Percentiles rank a stretch among this genome's conserved stretches.
Evolutionary conservation across 1,140 invertebrate species (phyloP).

Genomic region (Dinoponera quadriceps): DNA sequence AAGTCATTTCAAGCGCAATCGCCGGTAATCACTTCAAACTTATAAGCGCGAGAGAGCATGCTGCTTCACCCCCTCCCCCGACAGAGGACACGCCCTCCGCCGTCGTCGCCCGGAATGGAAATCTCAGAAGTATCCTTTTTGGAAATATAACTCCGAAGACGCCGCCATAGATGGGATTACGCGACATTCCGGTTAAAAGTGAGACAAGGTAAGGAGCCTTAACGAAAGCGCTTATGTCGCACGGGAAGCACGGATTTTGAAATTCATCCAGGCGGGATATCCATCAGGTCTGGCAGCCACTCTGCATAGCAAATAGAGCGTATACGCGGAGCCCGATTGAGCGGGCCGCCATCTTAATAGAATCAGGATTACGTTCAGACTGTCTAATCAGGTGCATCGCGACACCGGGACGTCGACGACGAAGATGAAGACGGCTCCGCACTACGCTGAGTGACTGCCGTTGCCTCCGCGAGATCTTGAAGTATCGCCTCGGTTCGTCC

Average conservation of each 20-base stretch:
- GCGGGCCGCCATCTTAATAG: slow-evolving; percentile 73
- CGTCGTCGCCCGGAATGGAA: neutral
- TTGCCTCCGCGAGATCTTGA: slow-evolving; percentile 29
- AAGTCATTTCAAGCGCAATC: slow-evolving; percentile 46
- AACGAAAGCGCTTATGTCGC: slow-evolving; percentile 61
- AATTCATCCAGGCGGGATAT: slow-evolving; percentile 61
- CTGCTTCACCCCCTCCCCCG: neutral
- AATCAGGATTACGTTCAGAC: slow-evolving; percentile 73
- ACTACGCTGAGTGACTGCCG: slow-evolving; percentile 3
- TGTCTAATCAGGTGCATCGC: slow-evolving; percentile 43
- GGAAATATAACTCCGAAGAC: neutral
- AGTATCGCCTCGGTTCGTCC: slow-evolving; percentile 2
- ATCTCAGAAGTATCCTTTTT: neutral
- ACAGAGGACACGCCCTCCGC: neutral
- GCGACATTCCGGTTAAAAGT: slow-evolving; percentile 21
- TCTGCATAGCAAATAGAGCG: slow-evolving; percentile 70
- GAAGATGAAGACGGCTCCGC: neutral
- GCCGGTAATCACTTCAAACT: neutral
- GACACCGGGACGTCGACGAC: neutral
- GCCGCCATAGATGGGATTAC: neutral
- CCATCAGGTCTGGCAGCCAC: slow-evolving; percentile 61
- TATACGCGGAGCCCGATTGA: slow-evolving; percentile 34
- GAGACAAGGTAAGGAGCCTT: slow-evolving; percentile 38
- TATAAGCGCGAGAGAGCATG: slow-evolving; percentile 1
- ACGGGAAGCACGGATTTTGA: slow-evolving; percentile 38